These are phyloP conservation scores for Mormyrus lacerda DNA, from an alignment of 2,113 vertebrate genomes.

Conservation along the genomic window DNA sequence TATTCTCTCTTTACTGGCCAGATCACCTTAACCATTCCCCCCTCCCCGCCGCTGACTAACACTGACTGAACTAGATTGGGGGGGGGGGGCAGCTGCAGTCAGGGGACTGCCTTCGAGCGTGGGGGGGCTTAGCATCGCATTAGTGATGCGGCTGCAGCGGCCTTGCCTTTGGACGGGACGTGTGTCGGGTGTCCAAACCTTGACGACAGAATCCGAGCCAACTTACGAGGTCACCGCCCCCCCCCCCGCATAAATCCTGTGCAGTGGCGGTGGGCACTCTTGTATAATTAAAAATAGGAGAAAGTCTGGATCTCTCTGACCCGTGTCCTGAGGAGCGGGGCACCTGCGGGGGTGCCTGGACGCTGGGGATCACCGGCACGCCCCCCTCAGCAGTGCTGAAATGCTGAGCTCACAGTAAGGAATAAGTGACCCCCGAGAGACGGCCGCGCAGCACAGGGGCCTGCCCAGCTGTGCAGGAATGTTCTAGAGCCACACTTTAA, in stretches of 20 bases:
- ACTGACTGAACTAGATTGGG: background rate
- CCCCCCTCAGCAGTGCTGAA: constrained; percentile 32
- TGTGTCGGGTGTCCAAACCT: background rate
- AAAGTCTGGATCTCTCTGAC: background rate
- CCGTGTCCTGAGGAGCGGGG: constrained; percentile 22
- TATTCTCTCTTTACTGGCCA: background rate
- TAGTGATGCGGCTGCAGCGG: background rate
- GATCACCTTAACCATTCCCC: background rate
- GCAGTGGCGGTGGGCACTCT: background rate
- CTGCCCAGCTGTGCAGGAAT: constrained; percentile 57
- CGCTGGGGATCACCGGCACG: constrained; percentile 8
- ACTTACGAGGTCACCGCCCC: background rate
- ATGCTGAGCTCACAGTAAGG: constrained; percentile 54
- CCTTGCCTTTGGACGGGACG: background rate
- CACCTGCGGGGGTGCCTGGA: background rate
- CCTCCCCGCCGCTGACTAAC: background rate
- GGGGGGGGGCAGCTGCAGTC: background rate
- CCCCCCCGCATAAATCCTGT: background rate
- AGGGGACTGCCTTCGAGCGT: background rate
- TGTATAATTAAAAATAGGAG: background rate
- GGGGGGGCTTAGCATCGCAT: background rate
- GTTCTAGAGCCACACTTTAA: constrained; percentile 72
- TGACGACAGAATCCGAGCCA: background rate
- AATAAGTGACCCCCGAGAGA: constrained; percentile 71
- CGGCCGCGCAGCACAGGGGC: constrained; percentile 50